Evolutionary conservation across 2,888 invertebrate genomes (phyloP).

Genomic region (Melanophora roralis): DNA sequence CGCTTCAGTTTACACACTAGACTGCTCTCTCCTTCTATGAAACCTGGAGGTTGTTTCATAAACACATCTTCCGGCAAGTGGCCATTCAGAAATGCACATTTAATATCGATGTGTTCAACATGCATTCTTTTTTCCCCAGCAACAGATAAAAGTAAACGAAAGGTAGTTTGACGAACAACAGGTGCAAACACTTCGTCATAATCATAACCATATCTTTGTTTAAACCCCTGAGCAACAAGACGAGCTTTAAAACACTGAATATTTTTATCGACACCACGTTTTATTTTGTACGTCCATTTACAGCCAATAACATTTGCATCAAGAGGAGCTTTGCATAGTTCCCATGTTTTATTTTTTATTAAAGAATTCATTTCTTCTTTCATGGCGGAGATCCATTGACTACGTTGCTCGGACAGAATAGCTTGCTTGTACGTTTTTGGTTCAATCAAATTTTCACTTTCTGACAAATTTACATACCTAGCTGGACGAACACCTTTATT

Average conservation of each 20-base stretch:
- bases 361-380: conserved; percentile 47
- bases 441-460: not conserved
- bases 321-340: conserved; percentile 1
- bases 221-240: conserved; percentile 44
- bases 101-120: conserved; percentile 13
- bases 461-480: not conserved
- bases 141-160: conserved; percentile 41
- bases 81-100: too few species aligned
- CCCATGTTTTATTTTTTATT: conserved; percentile 40
- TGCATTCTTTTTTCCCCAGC: conserved; percentile 27
- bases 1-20: not conserved
- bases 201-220: conserved; percentile 53
- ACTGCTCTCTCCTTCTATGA: not conserved
- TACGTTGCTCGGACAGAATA: conserved; percentile 18
- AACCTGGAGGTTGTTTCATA: conserved; percentile 23
- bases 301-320: not conserved
- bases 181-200: conserved; percentile 68
- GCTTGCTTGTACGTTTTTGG: conserved; percentile 28
- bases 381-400: conserved; percentile 45
- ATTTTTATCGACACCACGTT: conserved; percentile 47
- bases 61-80: not conserved
- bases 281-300: too few species aligned
- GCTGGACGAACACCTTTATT: not conserved
- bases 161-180: conserved; percentile 62
- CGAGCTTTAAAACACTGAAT: conserved; percentile 43